Conservation (phyloP, 2,888 invertebrate genomes). For the Conistra vaccinii region DNA sequence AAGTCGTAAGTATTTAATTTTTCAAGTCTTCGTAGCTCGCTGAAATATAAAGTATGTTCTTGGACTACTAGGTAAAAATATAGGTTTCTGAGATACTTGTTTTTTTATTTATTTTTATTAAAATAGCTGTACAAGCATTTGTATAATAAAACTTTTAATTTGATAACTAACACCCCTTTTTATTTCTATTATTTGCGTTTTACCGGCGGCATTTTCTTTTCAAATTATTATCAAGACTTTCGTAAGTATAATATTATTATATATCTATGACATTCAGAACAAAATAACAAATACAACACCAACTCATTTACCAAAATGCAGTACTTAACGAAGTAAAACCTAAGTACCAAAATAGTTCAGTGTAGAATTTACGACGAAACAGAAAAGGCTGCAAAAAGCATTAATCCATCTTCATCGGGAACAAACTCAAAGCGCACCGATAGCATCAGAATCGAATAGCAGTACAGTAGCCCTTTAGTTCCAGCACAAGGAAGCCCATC, state of each 20-base stretch:
- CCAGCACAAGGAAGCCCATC: conserved; percentile 16
- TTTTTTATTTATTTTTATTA: too few species aligned
- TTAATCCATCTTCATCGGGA: neutral
- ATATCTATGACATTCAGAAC: neutral
- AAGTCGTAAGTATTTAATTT: neutral
- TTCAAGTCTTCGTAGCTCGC: neutral
- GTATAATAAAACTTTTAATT: neutral
- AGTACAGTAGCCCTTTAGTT: neutral
- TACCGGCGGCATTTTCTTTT: neutral
- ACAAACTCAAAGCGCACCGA: neutral
- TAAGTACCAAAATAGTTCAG: too few species aligned
- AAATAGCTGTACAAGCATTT: too few species aligned
- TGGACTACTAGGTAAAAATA: neutral
- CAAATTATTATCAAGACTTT: neutral
- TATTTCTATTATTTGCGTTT: too few species aligned
- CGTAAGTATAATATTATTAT: too few species aligned
- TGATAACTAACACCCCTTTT: neutral
- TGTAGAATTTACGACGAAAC: neutral
- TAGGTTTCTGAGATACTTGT: too few species aligned
- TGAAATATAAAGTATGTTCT: conserved; percentile 13
- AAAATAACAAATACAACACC: too few species aligned
- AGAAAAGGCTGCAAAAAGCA: neutral
- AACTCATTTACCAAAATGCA: too few species aligned
- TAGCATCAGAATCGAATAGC: neutral
- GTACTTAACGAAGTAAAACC: neutral